These are phyloP conservation scores for Oreochromis niloticus DNA, from an alignment of 2,113 vertebrate species.

Conservation along the genomic window DNA sequence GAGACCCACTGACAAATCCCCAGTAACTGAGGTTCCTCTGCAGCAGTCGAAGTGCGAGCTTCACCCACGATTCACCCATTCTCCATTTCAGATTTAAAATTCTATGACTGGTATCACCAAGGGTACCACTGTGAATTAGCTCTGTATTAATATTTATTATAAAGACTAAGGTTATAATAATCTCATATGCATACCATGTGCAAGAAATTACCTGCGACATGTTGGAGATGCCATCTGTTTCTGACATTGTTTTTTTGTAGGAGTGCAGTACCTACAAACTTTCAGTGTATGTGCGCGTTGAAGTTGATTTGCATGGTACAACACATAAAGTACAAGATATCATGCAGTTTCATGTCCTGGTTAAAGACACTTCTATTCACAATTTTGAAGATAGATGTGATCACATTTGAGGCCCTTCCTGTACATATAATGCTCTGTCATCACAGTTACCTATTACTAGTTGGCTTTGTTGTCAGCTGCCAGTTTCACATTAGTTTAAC, in stretches of 20 bases:
- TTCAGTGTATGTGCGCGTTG: not conserved
- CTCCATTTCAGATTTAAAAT: not conserved
- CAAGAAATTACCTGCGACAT: not conserved
- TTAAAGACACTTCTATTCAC: not conserved
- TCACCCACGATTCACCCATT: not conserved
- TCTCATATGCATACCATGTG: not conserved
- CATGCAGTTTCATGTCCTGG: not conserved
- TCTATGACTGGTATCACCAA: not conserved
- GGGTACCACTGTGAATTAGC: not conserved
- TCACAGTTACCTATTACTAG: not conserved
- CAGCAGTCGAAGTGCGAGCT: not conserved
- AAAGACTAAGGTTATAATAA: not conserved
- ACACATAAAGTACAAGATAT: not conserved
- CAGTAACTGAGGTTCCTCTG: constrained; percentile 6
- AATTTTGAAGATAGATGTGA: not conserved
- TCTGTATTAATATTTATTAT: constrained; percentile 17
- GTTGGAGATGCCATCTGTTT: not conserved
- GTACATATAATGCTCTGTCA: not conserved
- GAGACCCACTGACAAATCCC: constrained; percentile 27
- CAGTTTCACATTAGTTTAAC: not conserved
- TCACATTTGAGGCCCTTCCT: not conserved
- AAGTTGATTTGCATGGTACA: not conserved
- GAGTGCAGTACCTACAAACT: not conserved
- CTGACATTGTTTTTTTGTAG: not conserved
- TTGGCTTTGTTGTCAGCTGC: not conserved